phyloP scores from a whole-genome alignment of 64 coral and sea anemone genomes.

The Actinia tenebrosa region DNA sequence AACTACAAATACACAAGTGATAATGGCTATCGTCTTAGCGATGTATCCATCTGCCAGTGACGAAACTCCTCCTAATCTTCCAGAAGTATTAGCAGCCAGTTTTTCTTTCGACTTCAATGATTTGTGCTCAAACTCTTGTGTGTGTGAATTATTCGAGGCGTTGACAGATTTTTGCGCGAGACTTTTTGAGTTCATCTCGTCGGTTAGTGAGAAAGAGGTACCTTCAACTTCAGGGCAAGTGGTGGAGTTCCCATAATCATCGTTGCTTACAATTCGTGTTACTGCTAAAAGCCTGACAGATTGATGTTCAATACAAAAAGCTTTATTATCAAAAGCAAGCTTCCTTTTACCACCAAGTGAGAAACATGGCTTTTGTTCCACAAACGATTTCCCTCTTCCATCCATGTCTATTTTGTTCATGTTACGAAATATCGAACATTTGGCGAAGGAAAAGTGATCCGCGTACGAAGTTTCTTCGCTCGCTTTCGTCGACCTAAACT shows the following conservation, averaged over 20 bases:
- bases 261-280: not conserved
- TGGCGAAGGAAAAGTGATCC: not conserved
- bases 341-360: not conserved
- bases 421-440: not conserved
- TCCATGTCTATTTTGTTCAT: not conserved
- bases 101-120: not conserved
- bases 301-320: not conserved
- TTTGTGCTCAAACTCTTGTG: not conserved
- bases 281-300: not conserved
- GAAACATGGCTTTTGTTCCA: not conserved
- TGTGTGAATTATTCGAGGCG: too few species aligned
- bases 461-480: not conserved
- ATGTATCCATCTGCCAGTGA: slow-evolving; percentile 32
- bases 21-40: slow-evolving; percentile 38
- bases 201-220: not conserved
- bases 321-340: not conserved
- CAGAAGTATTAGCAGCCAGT: not conserved
- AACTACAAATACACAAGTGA: slow-evolving; percentile 36
- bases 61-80: not conserved
- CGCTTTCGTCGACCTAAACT: not conserved
- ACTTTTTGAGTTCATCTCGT: not conserved
- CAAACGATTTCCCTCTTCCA: not conserved
- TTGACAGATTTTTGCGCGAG: too few species aligned
- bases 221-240: not conserved
- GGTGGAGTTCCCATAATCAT: not conserved